These are phyloP conservation scores for Hemithea aestivaria DNA, from an alignment of 2,888 invertebrate genomes.

Conservation along the genomic window DNA sequence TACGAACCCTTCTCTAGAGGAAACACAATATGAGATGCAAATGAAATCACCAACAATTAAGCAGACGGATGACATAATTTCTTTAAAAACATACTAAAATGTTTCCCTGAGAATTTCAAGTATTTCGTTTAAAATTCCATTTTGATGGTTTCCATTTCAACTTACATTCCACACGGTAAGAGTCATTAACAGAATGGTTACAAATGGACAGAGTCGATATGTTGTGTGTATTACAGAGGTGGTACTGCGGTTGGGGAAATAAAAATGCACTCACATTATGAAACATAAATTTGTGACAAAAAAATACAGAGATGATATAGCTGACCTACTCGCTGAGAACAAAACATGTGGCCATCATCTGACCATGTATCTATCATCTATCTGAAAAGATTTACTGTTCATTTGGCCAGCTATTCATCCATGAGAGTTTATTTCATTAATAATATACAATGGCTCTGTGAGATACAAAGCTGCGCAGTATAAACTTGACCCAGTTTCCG, in stretches of 20 bases:
- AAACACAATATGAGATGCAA: constrained; percentile 29
- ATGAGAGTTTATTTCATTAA: constrained; percentile 20
- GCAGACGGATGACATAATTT: constrained; percentile 40
- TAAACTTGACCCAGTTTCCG: constrained; percentile 47
- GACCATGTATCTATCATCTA: neutral
- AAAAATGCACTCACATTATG: constrained; percentile 37
- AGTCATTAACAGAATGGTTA: constrained; percentile 41
- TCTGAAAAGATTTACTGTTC: constrained; percentile 12
- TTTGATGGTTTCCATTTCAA: no score
- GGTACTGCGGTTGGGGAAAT: no score
- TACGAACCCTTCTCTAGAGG: constrained; percentile 12
- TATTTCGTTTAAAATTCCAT: no score
- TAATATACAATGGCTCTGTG: constrained; percentile 16
- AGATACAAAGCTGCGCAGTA: constrained; percentile 28
- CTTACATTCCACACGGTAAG: constrained; percentile 37
- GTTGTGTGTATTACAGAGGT: no score
- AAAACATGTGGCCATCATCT: no score
- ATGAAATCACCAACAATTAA: constrained; percentile 36
- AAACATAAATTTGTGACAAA: constrained; percentile 35
- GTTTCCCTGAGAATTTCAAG: no score
- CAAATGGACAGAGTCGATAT: constrained; percentile 33
- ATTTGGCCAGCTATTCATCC: constrained; percentile 19
- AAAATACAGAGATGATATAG: no score
- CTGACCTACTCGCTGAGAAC: no score
- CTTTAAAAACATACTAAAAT: constrained; percentile 1